A percentile compares a stretch with the other conserved stretches of the same genome.
These are phyloP conservation scores for Camponotus fellah DNA, from an alignment of 2,888 invertebrate genomes.

Conservation along the genomic window DNA sequence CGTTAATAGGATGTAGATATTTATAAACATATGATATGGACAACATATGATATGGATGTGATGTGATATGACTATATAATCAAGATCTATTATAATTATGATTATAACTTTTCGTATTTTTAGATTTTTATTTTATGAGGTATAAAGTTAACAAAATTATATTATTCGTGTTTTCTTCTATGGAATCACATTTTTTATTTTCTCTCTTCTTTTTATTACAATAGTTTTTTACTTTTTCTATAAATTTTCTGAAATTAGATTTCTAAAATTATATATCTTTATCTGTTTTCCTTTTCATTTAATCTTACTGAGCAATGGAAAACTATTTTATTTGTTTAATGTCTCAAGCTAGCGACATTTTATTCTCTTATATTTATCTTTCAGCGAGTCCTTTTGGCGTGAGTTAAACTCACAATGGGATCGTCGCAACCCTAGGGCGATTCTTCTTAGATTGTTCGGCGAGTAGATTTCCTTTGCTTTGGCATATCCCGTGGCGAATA, in stretches of 20 bases:
- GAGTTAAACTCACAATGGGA: constrained; percentile 14
- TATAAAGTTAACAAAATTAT: not conserved
- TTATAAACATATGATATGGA: no score
- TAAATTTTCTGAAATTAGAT: constrained; percentile 20
- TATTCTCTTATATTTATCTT: constrained; percentile 31
- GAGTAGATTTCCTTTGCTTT: constrained; percentile 16
- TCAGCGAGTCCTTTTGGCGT: not conserved
- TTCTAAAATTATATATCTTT: not conserved
- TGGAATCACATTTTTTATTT: not conserved
- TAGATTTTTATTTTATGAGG: not conserved
- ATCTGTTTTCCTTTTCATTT: not conserved
- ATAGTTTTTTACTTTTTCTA: not conserved
- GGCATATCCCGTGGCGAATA: not conserved
- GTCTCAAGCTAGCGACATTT: not conserved
- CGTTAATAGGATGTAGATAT: not conserved
- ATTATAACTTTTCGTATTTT: not conserved
- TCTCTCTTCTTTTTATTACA: not conserved
- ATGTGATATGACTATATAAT: no score
- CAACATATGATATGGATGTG: no score
- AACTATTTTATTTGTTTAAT: constrained; percentile 23
- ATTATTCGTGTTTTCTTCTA: not conserved
- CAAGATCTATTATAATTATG: not conserved
- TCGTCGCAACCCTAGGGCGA: not conserved
- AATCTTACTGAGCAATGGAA: not conserved
- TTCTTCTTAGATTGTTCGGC: constrained; percentile 14